A percentile compares a stretch with the other conserved stretches of the same genome.
Conservation (phyloP, 2,888 invertebrate genomes). For the Tortrix viridana region DNA sequence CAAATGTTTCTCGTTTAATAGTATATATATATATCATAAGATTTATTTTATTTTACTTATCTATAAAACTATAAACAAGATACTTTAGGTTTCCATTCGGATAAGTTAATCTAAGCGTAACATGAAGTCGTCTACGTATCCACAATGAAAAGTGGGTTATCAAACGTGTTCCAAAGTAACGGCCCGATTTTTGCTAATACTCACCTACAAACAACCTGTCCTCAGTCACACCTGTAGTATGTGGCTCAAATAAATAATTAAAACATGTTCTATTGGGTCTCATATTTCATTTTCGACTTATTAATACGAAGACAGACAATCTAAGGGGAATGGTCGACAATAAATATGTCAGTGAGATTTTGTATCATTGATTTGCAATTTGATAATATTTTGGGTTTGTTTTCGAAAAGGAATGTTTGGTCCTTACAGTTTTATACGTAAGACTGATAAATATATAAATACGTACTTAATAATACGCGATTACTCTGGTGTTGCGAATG, state of each 20-base stretch:
- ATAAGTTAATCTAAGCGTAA: slow-evolving; percentile 5
- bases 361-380: background rate
- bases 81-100: background rate
- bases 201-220: slow-evolving; percentile 64
- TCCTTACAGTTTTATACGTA: too few relatives aligned
- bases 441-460: too few relatives aligned
- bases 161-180: slow-evolving; percentile 63
- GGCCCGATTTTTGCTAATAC: slow-evolving; percentile 75
- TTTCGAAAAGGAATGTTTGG: too few relatives aligned
- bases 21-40: too few relatives aligned
- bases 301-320: slow-evolving; percentile 48
- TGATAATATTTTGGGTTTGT: background rate
- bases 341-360: slow-evolving; percentile 12
- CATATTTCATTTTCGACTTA: slow-evolving; percentile 57
- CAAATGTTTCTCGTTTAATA: too few relatives aligned
- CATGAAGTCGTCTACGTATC: slow-evolving; percentile 5
- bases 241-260: slow-evolving; percentile 67
- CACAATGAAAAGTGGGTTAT: slow-evolving; percentile 63
- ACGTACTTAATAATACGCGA: too few relatives aligned
- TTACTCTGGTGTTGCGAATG: too few relatives aligned
- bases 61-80: background rate
- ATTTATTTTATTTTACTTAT: too few relatives aligned
- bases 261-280: slow-evolving; percentile 61
- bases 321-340: slow-evolving; percentile 11
- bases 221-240: slow-evolving; percentile 69